Evolutionary conservation across 2,888 invertebrate species (phyloP), one percentile per base, ranked within the genome.

Genomic region (Spilarctia lutea): DNA sequence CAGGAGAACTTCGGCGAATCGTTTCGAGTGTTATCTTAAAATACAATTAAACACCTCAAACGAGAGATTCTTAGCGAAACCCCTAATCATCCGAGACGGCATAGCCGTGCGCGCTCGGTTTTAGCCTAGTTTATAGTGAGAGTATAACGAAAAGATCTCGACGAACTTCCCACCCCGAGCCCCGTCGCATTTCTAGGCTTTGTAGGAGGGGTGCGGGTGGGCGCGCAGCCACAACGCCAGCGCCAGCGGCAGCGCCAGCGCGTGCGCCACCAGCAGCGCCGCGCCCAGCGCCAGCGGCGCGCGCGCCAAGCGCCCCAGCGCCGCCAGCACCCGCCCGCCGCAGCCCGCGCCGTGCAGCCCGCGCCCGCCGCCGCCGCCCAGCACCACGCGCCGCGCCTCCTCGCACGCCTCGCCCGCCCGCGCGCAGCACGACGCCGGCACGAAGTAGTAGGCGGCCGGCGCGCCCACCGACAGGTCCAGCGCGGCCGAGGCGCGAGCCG

Each of bases 381-480:
- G 90, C 85, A 30, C 45, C 88, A 90, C 89, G 80, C 89, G 91
- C 74, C 88, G 88, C 85, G 90, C 88, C 81, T 45, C 76, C 81
- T 65, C 84, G 86, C 77, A 76, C 82, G 16, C 66, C 67, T 52
- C 20, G 48, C 33, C 33, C 60, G 56, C n/a, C 30, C 65, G 84
- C 72, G 75, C 85, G 84, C 94, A 93, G 88, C 94, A 94, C 13
- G 94, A 93, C 35, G 87, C 83, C 35, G 94, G 95, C 89, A 94
- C 94, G 85, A 84, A 84, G 90, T 93, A 94, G 88, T 88, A 87
- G 65, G 85, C 80, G 79, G 89, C 65, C 74, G 91, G 88, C 82
- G 94, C 95, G 74, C 88, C 83, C 82, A 94, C 92, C 56, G 92
- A 92, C 77, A 94, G 91, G 88, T 94, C 94, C 18, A 94, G 91